Base-by-base conservation (phyloP, 2,797 vertebrate species). In the Melanitta fusca region DNA sequence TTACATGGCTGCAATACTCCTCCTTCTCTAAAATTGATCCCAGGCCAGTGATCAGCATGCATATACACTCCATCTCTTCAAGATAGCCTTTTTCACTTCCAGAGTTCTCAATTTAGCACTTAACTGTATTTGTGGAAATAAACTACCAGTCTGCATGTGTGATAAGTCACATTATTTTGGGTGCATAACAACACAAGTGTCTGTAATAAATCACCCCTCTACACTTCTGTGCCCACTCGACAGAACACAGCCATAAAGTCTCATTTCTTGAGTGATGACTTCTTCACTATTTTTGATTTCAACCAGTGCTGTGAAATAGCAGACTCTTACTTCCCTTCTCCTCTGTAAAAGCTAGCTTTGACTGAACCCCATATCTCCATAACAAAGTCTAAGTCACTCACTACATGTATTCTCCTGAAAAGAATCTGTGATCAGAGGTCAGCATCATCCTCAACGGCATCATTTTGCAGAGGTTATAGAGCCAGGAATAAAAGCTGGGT, bases 141-240 rank as follows among this genome's bases (percentile, higher is more conserved):
- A 95, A 85, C 20, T 79, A 81, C 85, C 73, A 81, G 83, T 91
- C 85, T 92, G 79, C 53, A 82, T 91, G 91, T 93, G 85, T 92
- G 83, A 61, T 58, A 97, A 94, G 60, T 88, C 77, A 93, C 89
- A 91, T 88, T 89, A 91, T 94, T 96, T 93, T 95, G 94, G 78
- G 94, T n/a, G 66, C 94, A 69, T 90, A 91, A 77, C 56, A 83
- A 77, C 80, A 89, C 70, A 93, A 95, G 47, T 64, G 73, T 91
- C 85, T 88, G 96, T 80, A 85, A 21, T 91, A 96, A 91, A 79
- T 83, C 77, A 58, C 57, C 87, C 78, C 69, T 92, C 81, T 89
- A 30, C 72, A 56, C 61, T 80, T 71, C 18, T 69, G 82, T 94
- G 85, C 93, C 92, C 79, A 92, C 89, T 91, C 89, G 92, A 79